A percentile compares a stretch with the other conserved stretches of the same genome.
Conservation (phyloP, 2,113 vertebrate genomes). For the zebrafish (Danio rerio) region GRCz12tu NC_133190.1:41469501-41470000, state of each 20-base stretch:
- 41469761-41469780: neutral
- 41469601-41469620: conserved; percentile 42
- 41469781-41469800: neutral
- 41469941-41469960: conserved; percentile 80
- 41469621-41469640: conserved; percentile 35
- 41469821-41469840: conserved; percentile 55
- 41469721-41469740: conserved; percentile 12
- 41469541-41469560: conserved; percentile 8
- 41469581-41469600: neutral
- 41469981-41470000: conserved; percentile 83
- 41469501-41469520: neutral
- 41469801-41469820: conserved; percentile 52
- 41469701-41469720: conserved; percentile 37
- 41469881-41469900: conserved; percentile 51
- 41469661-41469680: conserved; percentile 9
- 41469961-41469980: conserved; percentile 70
- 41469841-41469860: conserved; percentile 42
- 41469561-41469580: neutral
- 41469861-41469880: conserved; percentile 58
- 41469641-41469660: neutral
- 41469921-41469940: conserved; percentile 65
- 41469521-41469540: neutral
- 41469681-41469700: conserved; percentile 69
- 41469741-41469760: conserved; percentile 1
- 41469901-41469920: conserved; percentile 65